Base-by-base conservation (phyloP, 2,113 vertebrate species). In the Grus americana region DNA sequence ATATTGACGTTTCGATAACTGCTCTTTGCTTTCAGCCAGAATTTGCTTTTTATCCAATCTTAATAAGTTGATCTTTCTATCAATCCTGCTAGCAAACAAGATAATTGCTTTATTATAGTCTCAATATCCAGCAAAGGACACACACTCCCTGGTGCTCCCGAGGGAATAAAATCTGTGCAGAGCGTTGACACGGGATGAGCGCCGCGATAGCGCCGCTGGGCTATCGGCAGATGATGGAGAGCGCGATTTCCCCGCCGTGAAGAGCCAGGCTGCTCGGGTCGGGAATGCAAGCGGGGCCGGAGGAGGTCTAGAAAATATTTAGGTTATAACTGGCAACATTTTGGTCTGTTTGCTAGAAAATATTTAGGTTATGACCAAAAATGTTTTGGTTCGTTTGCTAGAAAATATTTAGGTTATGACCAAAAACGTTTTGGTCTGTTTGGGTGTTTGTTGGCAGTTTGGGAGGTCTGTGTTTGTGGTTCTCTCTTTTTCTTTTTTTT, bases 151-250 rank as follows among this genome's bases (percentile, higher is more conserved):
- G 4, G 19, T n/a, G 16, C 67, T 87, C 68, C 49, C 1, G 2
- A 26, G 85, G 78, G 88, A 78, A 17, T 1, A 2, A 14, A 26
- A 65, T 30, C 55, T 2, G 2, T 29, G 66, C 2, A 1, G 40
- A 15, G 65, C 5, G 2, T 15, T 30, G 81, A 57, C 7, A 6
- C 0, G 42, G 72, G 93, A 55, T 55, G 49, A 90, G 80, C 2
- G 6, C n/a, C 1, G 89, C 2, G 9, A 74, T 6, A 79, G 57
- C 7, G 3, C 3, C 0, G 7, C 47, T 0, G 6, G 55, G 80
- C 23, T 10, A 8, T 27, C 5, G 4, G 65, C 1, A 6, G 55
- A 3, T 17, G 68, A 68, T 49, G 84, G 76, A 29, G 72, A 50
- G 26, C 1, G 10, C 0, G 17, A 44, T 49, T 22, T 26, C 38